Evolutionary conservation across 2,888 invertebrate genomes (phyloP).

Genomic region (Hartigia nigra): DNA sequence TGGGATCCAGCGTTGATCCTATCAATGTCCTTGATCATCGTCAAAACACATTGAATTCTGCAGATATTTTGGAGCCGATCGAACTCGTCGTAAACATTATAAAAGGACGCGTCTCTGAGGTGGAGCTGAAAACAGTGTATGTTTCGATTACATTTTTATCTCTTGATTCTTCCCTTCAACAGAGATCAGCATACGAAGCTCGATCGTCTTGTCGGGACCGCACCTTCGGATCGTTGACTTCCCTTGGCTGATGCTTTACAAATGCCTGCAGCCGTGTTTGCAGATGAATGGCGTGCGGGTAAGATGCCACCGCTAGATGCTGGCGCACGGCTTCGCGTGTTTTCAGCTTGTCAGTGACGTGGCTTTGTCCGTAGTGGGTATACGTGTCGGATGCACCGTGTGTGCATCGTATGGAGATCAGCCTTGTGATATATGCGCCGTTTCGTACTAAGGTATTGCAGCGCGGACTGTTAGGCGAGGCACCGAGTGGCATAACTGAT

Average conservation of each 20-base stretch:
- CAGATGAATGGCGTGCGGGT: conserved; percentile 7
- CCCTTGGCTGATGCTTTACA: not conserved
- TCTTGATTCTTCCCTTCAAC: not conserved
- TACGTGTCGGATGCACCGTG: not conserved
- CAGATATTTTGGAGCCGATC: not conserved
- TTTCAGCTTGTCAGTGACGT: conserved; percentile 5
- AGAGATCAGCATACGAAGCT: not conserved
- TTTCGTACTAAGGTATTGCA: conserved; percentile 31
- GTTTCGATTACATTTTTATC: not conserved
- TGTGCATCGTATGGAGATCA: conserved; percentile 22
- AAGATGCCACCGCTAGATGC: conserved; percentile 5
- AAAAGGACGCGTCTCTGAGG: not conserved
- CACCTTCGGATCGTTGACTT: conserved; percentile 4
- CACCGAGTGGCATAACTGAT: conserved; percentile 33
- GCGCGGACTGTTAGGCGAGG: conserved; percentile 31
- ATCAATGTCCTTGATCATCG: not conserved
- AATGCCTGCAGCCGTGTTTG: conserved; percentile 4
- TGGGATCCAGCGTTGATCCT: not conserved
- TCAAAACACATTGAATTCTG: not conserved
- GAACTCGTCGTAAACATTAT: not conserved
- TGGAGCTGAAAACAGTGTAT: not conserved
- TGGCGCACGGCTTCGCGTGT: not conserved
- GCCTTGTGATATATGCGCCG: conserved; percentile 33
- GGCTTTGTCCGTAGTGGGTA: not conserved
- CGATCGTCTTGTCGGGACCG: not conserved